Evolutionary conservation across 2,113 vertebrate genomes (phyloP).

Genomic region (Scomber scombrus): DNA sequence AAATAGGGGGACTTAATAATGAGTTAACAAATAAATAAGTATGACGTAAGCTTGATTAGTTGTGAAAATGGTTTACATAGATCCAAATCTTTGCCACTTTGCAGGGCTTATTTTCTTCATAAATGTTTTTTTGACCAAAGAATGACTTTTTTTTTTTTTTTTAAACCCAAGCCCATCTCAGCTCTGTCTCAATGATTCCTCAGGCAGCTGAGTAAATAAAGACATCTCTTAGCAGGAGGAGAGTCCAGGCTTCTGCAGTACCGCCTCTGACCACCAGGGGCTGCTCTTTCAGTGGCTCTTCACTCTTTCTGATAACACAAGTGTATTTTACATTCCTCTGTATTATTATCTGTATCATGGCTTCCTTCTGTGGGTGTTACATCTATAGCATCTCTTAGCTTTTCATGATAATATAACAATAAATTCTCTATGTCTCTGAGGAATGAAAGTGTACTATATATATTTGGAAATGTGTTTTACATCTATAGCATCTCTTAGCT

Average conservation of each 20-base stretch:
- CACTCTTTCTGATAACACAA: background rate
- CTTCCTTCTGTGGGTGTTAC: background rate
- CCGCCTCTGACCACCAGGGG: constrained; percentile 44
- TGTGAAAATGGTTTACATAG: background rate
- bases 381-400: too few relatives aligned
- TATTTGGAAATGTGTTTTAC: too few relatives aligned
- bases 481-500: too few relatives aligned
- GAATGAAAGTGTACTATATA: too few relatives aligned
- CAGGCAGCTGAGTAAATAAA: constrained; percentile 56
- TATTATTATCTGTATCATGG: background rate
- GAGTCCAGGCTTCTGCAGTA: constrained; percentile 7
- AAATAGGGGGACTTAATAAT: too few relatives aligned
- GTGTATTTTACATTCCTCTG: constrained; percentile 5
- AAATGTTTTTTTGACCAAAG: background rate
- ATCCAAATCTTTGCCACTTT: background rate
- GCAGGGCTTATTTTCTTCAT: background rate
- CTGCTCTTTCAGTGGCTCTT: constrained; percentile 41
- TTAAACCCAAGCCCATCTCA: constrained; percentile 51
- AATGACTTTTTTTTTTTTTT: too few relatives aligned
- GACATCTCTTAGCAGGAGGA: constrained; percentile 20
- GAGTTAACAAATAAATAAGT: too few relatives aligned
- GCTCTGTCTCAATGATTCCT: constrained; percentile 40
- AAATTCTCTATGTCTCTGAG: too few relatives aligned
- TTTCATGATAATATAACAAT: too few relatives aligned
- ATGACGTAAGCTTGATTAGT: too few relatives aligned